phyloP scores from a whole-genome alignment of 2,888 invertebrate genomes.

The Polymixis flavicincta region DNA sequence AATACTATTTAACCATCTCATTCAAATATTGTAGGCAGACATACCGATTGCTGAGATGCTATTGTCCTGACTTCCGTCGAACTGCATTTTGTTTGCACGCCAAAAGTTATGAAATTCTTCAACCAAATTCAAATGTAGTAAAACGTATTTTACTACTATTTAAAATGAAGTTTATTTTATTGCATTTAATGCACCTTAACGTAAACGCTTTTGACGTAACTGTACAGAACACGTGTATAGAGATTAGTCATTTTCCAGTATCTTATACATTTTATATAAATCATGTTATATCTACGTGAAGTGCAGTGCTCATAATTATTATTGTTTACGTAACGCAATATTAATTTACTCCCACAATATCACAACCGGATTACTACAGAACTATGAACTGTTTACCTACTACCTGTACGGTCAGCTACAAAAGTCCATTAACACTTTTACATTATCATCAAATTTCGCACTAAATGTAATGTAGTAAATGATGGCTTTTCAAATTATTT shows the following conservation, averaged over 20 bases:
- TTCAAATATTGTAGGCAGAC: neutral
- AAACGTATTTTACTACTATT: slow-evolving; percentile 27
- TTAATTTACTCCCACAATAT: slow-evolving; percentile 34
- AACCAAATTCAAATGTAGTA: slow-evolving; percentile 21
- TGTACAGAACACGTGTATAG: slow-evolving; percentile 56
- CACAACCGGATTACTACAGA: slow-evolving; percentile 2
- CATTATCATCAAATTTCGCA: neutral
- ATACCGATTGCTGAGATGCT: neutral
- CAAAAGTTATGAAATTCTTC: slow-evolving; percentile 2
- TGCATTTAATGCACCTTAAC: slow-evolving; percentile 31
- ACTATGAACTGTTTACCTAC: neutral
- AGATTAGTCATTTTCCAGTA: slow-evolving; percentile 61
- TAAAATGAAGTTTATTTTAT: slow-evolving; percentile 29
- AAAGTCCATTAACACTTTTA: neutral
- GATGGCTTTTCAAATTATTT: neutral
- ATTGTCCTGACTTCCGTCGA: neutral
- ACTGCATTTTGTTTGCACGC: neutral
- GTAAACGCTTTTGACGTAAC: slow-evolving; percentile 38
- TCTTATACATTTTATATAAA: slow-evolving; percentile 33
- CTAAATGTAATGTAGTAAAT: too few species aligned
- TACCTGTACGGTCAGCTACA: neutral
- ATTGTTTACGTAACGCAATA: slow-evolving; percentile 54
- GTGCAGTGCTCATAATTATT: slow-evolving; percentile 43
- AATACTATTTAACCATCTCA: neutral
- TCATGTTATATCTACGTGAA: slow-evolving; percentile 23